Evolutionary conservation across 2,113 vertebrate genomes (phyloP).

Genomic region (Centropus unirufus): DNA sequence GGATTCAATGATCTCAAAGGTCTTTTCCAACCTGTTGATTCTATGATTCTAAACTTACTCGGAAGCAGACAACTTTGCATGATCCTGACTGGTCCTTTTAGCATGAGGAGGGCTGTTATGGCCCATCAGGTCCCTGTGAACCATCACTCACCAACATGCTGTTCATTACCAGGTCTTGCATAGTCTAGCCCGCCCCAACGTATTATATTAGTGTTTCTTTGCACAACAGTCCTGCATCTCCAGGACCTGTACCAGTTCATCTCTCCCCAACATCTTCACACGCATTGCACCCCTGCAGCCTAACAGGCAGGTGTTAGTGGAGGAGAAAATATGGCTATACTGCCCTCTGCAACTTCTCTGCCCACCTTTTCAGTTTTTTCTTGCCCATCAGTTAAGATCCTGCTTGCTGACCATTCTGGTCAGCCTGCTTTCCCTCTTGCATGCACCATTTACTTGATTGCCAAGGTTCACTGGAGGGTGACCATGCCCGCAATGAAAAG

Average conservation of each 20-base stretch:
- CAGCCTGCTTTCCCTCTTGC: not conserved
- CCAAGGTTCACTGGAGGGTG: not conserved
- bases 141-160: not conserved
- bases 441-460: not conserved
- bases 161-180: not conserved
- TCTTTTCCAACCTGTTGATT: too few relatives aligned
- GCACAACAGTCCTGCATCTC: not conserved
- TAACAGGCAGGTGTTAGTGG: not conserved
- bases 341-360: not conserved
- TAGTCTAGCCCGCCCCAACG: not conserved
- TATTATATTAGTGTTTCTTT: too few relatives aligned
- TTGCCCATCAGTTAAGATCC: not conserved
- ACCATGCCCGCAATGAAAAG: not conserved
- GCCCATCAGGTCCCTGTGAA: not conserved
- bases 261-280: not conserved
- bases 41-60: not conserved
- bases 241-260: fast-evolving
- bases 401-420: not conserved
- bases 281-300: not conserved
- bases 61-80: not conserved
- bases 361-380: not conserved
- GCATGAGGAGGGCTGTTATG: not conserved
- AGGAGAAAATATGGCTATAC: not conserved
- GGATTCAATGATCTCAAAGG: too few relatives aligned
- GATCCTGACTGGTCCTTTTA: not conserved